These are phyloP conservation scores for Bombyx huttoni DNA, from an alignment of 2,888 invertebrate species.

Conservation along the genomic window DNA sequence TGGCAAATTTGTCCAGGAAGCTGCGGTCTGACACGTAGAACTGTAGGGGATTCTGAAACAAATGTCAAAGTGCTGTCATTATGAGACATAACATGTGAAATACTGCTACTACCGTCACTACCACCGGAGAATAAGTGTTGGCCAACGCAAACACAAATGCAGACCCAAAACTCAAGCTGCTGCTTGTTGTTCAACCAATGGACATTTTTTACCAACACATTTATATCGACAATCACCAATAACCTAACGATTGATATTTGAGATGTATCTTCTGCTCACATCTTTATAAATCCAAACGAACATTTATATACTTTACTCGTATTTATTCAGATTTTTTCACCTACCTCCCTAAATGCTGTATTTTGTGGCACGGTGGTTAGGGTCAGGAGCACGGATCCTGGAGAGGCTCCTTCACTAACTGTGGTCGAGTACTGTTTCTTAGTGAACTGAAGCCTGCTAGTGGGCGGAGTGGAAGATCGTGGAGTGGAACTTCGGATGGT, in stretches of 20 bases:
- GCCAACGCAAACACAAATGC: too few species aligned
- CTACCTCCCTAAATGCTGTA: neutral
- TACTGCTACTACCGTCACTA: too few species aligned
- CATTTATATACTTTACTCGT: too few species aligned
- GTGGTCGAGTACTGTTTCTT: constrained; percentile 79
- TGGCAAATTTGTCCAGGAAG: constrained; percentile 81
- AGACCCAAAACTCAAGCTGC: too few species aligned
- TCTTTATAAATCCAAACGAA: too few species aligned
- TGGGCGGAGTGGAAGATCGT: constrained; percentile 75
- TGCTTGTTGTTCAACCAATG: too few species aligned
- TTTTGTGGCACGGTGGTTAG: constrained; percentile 59
- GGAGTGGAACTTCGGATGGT: constrained; percentile 65
- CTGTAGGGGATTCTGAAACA: constrained; percentile 71
- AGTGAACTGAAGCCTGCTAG: constrained; percentile 75
- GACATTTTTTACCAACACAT: too few species aligned
- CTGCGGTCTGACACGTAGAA: constrained; percentile 84
- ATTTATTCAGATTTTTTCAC: neutral
- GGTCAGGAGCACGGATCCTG: constrained; percentile 81
- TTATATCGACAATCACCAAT: too few species aligned
- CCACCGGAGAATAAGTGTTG: too few species aligned
- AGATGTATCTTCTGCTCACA: too few species aligned
- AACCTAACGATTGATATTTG: too few species aligned
- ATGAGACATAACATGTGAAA: neutral
- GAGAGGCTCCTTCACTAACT: constrained; percentile 82
- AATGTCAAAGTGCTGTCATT: neutral